Evolutionary conservation across 2,113 vertebrate genomes (phyloP).

Genomic region (Phrynosoma blainvillii): DNA sequence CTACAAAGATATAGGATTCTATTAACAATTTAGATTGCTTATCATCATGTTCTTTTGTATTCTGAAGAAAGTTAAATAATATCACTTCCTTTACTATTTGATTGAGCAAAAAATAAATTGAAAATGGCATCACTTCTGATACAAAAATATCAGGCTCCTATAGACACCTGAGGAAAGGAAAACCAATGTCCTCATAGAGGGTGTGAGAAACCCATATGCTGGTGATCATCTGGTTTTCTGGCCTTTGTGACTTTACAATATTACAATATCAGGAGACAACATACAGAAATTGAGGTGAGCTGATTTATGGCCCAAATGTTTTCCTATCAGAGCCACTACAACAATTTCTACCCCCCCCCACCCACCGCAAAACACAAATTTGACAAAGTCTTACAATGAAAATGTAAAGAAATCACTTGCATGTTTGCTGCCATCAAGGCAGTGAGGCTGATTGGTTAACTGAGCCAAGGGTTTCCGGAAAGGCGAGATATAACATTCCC

Average conservation of each 20-base stretch:
- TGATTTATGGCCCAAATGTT: neutral
- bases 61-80: neutral
- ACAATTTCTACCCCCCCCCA: neutral
- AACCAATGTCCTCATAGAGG: neutral
- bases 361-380: neutral
- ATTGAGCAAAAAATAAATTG: neutral
- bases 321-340: neutral
- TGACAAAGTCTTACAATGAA: neutral
- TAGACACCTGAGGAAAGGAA: neutral
- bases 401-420: constrained; percentile 74
- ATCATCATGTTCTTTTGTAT: neutral
- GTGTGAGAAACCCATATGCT: neutral
- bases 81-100: neutral
- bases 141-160: neutral
- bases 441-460: constrained; percentile 76
- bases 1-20: constrained; percentile 20
- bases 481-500: constrained; percentile 79
- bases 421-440: constrained; percentile 86
- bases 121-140: neutral
- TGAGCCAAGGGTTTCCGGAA: constrained; percentile 87
- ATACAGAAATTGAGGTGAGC: neutral
- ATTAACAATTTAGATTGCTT: constrained; percentile 22
- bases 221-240: neutral
- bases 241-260: neutral
- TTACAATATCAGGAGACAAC: too few relatives aligned